These are phyloP conservation scores for Anastrepha obliqua DNA, from an alignment of 1,140 invertebrate species.

Conservation along the genomic window DNA sequence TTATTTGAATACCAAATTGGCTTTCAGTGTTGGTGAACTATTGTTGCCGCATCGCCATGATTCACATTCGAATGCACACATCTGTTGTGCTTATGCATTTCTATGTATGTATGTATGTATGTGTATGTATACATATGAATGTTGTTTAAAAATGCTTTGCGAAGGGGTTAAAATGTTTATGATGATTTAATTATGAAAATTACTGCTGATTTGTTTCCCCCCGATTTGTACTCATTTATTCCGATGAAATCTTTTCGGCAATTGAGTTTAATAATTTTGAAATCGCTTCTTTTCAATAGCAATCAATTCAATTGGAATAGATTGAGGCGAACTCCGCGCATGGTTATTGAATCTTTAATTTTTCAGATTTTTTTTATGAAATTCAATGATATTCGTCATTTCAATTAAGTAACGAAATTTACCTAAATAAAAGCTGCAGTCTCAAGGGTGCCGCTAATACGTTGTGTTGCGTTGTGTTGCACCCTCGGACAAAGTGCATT, in stretches of 20 bases:
- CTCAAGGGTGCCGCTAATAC: background rate
- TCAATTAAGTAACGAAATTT: background rate
- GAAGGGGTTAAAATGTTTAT: background rate
- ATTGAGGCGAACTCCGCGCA: background rate
- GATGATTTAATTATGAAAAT: constrained; percentile 1
- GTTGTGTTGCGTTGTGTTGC: background rate
- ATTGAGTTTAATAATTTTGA: background rate
- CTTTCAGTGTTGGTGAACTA: background rate
- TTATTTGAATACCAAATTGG: background rate
- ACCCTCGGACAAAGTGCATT: no score
- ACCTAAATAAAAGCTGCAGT: background rate
- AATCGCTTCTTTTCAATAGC: background rate
- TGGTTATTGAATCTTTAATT: background rate
- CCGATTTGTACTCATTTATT: background rate
- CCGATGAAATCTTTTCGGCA: background rate
- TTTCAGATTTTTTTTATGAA: background rate
- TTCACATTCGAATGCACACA: background rate
- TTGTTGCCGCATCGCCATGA: background rate
- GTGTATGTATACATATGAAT: no score
- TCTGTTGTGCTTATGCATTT: background rate
- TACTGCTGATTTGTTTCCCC: background rate
- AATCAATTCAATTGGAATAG: background rate
- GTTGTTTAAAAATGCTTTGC: background rate
- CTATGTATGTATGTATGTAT: background rate
- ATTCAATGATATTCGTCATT: background rate